Base-by-base conservation (phyloP, 1,140 invertebrate species). In the Apis mellifera region DNA sequence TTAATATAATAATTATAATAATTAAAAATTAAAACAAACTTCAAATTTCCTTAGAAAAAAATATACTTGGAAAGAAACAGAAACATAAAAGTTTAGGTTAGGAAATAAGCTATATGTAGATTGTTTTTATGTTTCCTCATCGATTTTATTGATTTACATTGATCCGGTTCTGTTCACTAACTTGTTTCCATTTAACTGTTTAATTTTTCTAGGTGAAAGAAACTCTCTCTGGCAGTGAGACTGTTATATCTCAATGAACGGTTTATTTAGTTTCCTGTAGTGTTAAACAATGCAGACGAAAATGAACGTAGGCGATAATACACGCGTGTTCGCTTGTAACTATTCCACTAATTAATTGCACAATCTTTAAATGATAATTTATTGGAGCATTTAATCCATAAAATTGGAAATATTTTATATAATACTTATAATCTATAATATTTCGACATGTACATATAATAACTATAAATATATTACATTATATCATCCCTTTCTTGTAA, bases 191-290 rank as follows among this genome's bases (percentile, higher is more conserved):
- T 59, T 78, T 26, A 32, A 68, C 32, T 77, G 73, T 85, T 86
- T 86, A 86, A 48, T 76, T 82, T 77, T 5, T 15, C 42, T 23
- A 65, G n/a, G 60, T 64, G 70, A 52, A 17, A 65, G 48, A 79
- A 72, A 84, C 42, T 87, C 26, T 66, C 26, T 60, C 21, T 42
- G 4, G 15, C 19, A 21, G 32, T 55, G 60, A 54, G 19, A 60
- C 85, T 84, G 84, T 78, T 84, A 57, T 64, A 89, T 78, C 32
- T 72, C 76, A 64, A 68, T n/a, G 26, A 15, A 69, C 79, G 50
- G 71, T 86, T 87, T 85, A 80, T 89, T 85, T 73, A 79, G 73
- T 86, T 83, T 85, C 59, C 57, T 26, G 54, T 59, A 79, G n/a
- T 66, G 84, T 82, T 72, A 87, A 84, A 84, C 82, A 84, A 75